Conservation (phyloP, 2,113 vertebrate species). For the Piaya cayana region DNA sequence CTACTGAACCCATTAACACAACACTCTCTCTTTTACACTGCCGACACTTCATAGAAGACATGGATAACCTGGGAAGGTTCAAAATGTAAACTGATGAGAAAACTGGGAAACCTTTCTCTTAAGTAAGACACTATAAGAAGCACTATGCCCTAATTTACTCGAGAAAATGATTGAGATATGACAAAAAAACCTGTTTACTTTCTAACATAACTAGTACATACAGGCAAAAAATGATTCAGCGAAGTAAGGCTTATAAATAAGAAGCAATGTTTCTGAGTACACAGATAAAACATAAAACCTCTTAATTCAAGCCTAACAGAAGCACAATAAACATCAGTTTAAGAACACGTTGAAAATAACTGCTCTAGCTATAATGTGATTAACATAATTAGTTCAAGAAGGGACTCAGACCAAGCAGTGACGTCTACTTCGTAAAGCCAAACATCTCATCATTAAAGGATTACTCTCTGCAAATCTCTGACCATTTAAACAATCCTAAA, state of each 20-base stretch:
- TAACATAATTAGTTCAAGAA: constrained; percentile 28
- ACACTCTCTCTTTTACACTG: background rate
- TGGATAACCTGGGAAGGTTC: background rate
- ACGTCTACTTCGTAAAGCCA: background rate
- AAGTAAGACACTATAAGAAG: background rate
- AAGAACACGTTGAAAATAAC: background rate
- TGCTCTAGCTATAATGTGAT: background rate
- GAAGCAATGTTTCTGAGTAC: background rate
- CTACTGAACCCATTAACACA: background rate
- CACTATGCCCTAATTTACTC: background rate
- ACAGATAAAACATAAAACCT: background rate
- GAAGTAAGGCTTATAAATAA: background rate
- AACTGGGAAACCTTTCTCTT: background rate
- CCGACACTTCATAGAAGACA: background rate
- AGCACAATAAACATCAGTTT: background rate
- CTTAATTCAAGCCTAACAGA: background rate
- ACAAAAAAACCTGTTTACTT: background rate
- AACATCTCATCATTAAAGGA: background rate
- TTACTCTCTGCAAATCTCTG: background rate
- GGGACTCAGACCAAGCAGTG: background rate
- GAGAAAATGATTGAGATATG: background rate
- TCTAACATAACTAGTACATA: background rate
- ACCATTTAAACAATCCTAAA: background rate
- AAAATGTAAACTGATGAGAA: background rate
- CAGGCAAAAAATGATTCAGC: background rate